phyloP scores from a whole-genome alignment of 2,888 invertebrate species.

The Tetheella fluctuosa region DNA sequence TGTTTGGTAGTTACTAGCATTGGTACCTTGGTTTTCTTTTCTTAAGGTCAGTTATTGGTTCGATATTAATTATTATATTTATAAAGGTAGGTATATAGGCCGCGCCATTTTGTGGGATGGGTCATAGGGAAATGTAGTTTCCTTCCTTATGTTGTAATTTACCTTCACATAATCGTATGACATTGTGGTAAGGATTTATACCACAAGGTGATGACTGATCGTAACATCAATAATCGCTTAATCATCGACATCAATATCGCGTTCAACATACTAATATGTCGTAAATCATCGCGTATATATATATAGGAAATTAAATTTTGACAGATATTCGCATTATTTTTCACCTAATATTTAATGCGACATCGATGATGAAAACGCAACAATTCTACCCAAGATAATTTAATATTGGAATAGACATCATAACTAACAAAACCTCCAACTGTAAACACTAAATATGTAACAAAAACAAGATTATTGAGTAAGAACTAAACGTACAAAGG shows the following conservation, averaged over 20 bases:
- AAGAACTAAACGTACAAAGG: not conserved
- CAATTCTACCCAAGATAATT: too few relatives aligned
- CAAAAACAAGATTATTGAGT: not conserved
- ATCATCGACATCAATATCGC: too few relatives aligned
- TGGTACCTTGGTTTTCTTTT: constrained; percentile 32
- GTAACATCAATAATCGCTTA: too few relatives aligned
- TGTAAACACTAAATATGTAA: not conserved
- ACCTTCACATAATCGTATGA: constrained; percentile 4
- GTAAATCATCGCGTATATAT: too few relatives aligned
- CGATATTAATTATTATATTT: not conserved
- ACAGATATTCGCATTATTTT: too few relatives aligned
- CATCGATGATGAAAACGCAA: too few relatives aligned
- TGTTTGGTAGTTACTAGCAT: constrained; percentile 57
- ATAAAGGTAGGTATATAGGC: not conserved
- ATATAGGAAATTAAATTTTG: too few relatives aligned
- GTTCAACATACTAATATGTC: too few relatives aligned
- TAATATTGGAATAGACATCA: not conserved
- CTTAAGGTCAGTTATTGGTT: not conserved
- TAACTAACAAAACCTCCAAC: not conserved
- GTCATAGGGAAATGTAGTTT: not conserved
- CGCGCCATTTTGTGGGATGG: not conserved
- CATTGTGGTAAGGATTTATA: not conserved
- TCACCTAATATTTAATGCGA: too few relatives aligned
- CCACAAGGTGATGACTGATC: not conserved
- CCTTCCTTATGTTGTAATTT: not conserved